Base-by-base conservation (phyloP, 1,140 invertebrate genomes). In the Meteorus sp. region DNA sequence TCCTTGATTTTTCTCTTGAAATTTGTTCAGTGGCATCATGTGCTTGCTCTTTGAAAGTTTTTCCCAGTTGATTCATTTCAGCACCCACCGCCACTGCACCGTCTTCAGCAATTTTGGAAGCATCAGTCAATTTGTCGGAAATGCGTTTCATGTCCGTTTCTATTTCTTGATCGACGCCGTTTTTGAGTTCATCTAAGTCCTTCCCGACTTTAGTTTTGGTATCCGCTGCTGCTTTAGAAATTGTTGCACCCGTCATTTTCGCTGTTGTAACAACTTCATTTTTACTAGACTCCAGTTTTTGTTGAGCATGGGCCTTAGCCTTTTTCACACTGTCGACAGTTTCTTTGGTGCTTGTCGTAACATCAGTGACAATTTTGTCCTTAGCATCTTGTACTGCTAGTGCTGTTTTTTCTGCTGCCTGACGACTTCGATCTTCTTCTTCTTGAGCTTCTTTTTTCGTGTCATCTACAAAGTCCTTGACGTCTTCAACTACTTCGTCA, bases 401-500 rank as follows among this genome's bases (percentile, higher is more conserved):
- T 19, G 35, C 33, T 11, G 48, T 39, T 17, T 50, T 41, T 44
- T 61, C 41, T 1, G 27, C 23, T 20, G 41, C 45, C 11, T 33
- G 2, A 22, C 41, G 27, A 29, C 4, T 27, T n/a, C 20, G 27
- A 8, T 53, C 27, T 6, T 65, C 55, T 11, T 52, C 44, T 0
- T 25, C 55, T 15, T 48, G 41, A 13, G 61, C 59, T 1, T 56
- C 47, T 19, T 59, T 17, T 56, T 55, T n/a, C 35, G 52, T 52
- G 11, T 59, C 52, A n/a, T 55, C 65, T 11, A 70, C 47, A 45
- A 72, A 63, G 44, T 71, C 63, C n/a, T 71, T 71, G 8, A 75
- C 59, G 47, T 73, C 71, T 31, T 73, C 66, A 11, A 68, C 53
- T 13, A 69, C 55, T 41, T 52, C 61, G 27, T 74, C 69, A 57